Base-by-base conservation (phyloP, 2,888 invertebrate genomes). In the Pedicia rivosa region DNA sequence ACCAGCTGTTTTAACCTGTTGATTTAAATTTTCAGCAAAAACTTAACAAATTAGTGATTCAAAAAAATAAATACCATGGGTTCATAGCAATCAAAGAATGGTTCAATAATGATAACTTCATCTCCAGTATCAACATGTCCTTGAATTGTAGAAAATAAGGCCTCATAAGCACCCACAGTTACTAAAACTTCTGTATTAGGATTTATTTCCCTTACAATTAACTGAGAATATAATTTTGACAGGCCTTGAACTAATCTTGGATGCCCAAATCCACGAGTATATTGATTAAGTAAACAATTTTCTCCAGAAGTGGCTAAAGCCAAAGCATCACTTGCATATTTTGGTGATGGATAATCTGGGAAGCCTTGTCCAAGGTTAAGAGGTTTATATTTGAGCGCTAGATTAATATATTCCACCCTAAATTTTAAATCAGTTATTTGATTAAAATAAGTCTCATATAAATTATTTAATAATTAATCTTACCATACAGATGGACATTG, bases 1-100 rank as follows among this genome's bases (percentile, higher is more conserved):
- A 2, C 90, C 87, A 2, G 91, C 90, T 48, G 77, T 74, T 46
- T 67, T 71, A n/a, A n/a, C n/a, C n/a, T n/a, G n/a, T n/a, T n/a
- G n/a, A n/a, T n/a, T n/a, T n/a, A n/a, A n/a, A n/a, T n/a, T n/a
- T n/a, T n/a, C n/a, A n/a, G n/a, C n/a, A n/a, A n/a, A n/a, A n/a
- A n/a, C n/a, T n/a, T n/a, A n/a, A n/a, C n/a, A n/a, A n/a, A n/a
- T n/a, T n/a, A n/a, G n/a, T n/a, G n/a, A n/a, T n/a, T n/a, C n/a
- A n/a, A n/a, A n/a, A n/a, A n/a, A n/a, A n/a, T n/a, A n/a, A n/a
- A n/a, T 10, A 94, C 82, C 84, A 97, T 92, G 2, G 92, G 91
- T 46, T 83, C 87, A 53, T 99, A 98, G 54, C 95, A 97, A 61
- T 98, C 98, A 55, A 92, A 99, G 63, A 80, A 97, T 0, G 98